phyloP scores from a whole-genome alignment of 35 echinoderm and acorn worm species.

The Amphiura filiformis region DNA sequence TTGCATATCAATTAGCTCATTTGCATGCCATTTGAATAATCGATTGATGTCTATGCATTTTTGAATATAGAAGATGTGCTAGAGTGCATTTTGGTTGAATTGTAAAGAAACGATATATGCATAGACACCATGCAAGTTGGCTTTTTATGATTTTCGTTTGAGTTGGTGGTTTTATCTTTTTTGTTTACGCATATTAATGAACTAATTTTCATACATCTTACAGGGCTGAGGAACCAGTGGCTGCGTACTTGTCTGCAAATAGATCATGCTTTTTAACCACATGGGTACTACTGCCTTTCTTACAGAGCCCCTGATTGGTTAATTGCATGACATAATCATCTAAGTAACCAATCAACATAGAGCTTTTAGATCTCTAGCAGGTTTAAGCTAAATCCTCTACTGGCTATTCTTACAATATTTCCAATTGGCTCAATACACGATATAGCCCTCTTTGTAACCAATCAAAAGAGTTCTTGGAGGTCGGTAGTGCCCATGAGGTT shows the following conservation, averaged over 20 bases:
- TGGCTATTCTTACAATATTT: no score
- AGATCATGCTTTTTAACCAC: no score
- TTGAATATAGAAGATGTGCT: not conserved
- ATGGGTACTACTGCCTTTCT: no score
- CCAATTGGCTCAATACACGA: no score
- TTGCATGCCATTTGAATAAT: constrained; percentile 15
- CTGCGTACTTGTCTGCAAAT: not conserved
- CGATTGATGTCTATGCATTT: not conserved
- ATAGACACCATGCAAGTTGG: not conserved
- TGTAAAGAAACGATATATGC: not conserved
- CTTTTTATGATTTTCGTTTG: not conserved
- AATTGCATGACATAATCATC: no score
- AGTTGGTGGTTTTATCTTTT: not conserved
- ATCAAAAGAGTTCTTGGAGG: no score
- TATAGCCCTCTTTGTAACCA: no score
- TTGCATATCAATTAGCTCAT: constrained; percentile 11
- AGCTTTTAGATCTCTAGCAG: no score
- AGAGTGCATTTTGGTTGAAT: not conserved
- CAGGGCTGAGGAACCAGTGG: not conserved
- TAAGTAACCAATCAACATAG: no score
- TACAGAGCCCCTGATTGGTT: no score
- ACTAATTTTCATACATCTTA: constrained; percentile 11
- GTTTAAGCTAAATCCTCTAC: no score
- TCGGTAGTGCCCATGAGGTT: no score
- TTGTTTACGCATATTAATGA: constrained; percentile 1